These are phyloP conservation scores for Manis crassicaudata DNA, from an alignment of 2,797 vertebrate genomes.

Conservation along the genomic window DNA sequence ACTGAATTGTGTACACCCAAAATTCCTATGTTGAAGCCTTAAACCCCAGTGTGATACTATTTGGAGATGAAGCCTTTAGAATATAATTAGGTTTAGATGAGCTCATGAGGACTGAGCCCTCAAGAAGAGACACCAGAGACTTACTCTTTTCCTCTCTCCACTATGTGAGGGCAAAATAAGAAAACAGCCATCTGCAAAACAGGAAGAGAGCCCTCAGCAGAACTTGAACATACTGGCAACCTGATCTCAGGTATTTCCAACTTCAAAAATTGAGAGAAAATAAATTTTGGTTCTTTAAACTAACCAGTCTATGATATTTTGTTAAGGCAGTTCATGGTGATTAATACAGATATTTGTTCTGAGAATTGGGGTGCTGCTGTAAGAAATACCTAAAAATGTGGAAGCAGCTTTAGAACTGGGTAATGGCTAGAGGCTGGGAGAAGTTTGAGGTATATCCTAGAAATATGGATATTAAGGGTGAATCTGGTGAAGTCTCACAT, in stretches of 20 bases:
- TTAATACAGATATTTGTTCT: neutral
- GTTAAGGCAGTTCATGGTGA: neutral
- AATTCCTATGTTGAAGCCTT: neutral
- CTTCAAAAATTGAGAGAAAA: neutral
- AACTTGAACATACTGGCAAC: neutral
- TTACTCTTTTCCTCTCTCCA: too few species aligned
- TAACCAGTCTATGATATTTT: neutral
- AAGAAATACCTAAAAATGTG: neutral
- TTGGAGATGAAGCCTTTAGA: neutral
- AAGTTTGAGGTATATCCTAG: neutral
- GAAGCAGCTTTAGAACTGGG: neutral
- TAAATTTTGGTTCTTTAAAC: neutral
- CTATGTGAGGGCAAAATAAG: neutral
- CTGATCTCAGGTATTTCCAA: neutral
- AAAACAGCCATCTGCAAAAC: neutral
- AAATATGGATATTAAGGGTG: neutral
- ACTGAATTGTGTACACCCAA: neutral
- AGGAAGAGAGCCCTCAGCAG: neutral
- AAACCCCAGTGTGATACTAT: neutral
- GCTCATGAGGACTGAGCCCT: neutral
- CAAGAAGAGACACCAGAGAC: neutral
- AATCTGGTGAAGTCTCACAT: neutral
- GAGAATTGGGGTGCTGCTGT: neutral
- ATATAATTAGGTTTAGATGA: neutral
- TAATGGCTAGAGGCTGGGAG: neutral